These are phyloP conservation scores for Melanostoma mellinum DNA, from an alignment of 2,888 invertebrate genomes.

Conservation along the genomic window DNA sequence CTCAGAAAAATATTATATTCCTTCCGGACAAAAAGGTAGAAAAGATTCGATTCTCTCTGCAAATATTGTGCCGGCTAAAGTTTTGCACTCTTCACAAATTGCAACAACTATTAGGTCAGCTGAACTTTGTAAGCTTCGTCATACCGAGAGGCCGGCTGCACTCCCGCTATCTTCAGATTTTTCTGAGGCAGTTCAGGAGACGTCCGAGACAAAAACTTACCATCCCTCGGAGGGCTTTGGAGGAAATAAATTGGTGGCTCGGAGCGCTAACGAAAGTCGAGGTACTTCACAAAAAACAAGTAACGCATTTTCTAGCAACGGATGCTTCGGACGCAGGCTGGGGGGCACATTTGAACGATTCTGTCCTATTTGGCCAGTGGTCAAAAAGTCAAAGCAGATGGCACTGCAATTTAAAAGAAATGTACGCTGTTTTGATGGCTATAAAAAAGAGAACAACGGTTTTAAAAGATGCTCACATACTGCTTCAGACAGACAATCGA, in stretches of 20 bases:
- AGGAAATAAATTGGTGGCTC: slow-evolving; percentile 14
- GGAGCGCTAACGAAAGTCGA: background rate
- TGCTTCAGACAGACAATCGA: slow-evolving; percentile 44
- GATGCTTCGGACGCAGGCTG: background rate
- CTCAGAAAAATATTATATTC: slow-evolving; percentile 6
- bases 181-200: slow-evolving; percentile 1
- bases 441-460: background rate
- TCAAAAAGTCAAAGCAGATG: background rate
- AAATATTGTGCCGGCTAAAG: background rate
- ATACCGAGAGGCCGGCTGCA: slow-evolving; percentile 23
- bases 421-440: slow-evolving; percentile 3
- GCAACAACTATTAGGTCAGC: background rate
- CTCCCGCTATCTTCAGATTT: slow-evolving; percentile 23
- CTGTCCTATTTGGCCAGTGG: background rate
- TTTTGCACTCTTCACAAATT: slow-evolving; percentile 1
- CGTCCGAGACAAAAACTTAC: slow-evolving; percentile 1
- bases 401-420: slow-evolving; percentile 30
- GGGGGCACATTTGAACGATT: background rate
- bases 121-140: slow-evolving; percentile 16
- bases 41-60: background rate
- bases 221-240: slow-evolving; percentile 13
- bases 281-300: background rate
- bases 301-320: background rate
- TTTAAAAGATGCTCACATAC: slow-evolving; percentile 6
- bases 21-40: background rate